A percentile compares a stretch with the other conserved stretches of the same genome.
Conservation (phyloP, 35 echinoderm and acorn worm genomes). For the Amphiura filiformis region DNA sequence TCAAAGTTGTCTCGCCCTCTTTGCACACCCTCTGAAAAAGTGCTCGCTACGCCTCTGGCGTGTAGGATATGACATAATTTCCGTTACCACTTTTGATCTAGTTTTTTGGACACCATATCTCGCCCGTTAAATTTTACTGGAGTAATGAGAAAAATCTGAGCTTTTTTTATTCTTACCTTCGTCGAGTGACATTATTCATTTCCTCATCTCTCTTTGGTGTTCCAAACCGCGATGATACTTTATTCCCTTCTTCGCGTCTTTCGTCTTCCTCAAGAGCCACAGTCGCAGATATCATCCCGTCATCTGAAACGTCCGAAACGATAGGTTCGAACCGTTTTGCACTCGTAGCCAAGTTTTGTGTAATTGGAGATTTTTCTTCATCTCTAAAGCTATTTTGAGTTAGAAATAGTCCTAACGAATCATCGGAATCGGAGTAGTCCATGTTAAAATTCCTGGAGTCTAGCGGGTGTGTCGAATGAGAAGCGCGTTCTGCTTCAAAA, state of each 20-base stretch:
- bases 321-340: not conserved
- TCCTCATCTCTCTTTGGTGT: not conserved
- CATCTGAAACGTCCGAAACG: slow-evolving; percentile 16
- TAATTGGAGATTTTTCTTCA: not conserved
- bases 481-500: too few relatives aligned
- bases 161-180: too few relatives aligned
- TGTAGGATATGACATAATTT: too few relatives aligned
- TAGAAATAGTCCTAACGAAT: not conserved
- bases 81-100: too few relatives aligned
- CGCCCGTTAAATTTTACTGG: too few relatives aligned
- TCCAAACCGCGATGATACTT: not conserved
- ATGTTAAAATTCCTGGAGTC: too few relatives aligned
- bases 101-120: too few relatives aligned
- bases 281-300: not conserved
- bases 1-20: too few relatives aligned
- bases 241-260: not conserved
- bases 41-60: too few relatives aligned
- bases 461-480: too few relatives aligned
- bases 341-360: not conserved
- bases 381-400: slow-evolving; percentile 12
- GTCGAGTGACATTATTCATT: not conserved
- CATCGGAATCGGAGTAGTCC: too few relatives aligned
- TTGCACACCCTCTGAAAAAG: too few relatives aligned
- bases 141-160: not conserved
- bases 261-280: not conserved